Evolutionary conservation across 2,113 vertebrate genomes (phyloP), one percentile per base, ranked within the genome.

Genomic region (Trinectes maculatus): DNA sequence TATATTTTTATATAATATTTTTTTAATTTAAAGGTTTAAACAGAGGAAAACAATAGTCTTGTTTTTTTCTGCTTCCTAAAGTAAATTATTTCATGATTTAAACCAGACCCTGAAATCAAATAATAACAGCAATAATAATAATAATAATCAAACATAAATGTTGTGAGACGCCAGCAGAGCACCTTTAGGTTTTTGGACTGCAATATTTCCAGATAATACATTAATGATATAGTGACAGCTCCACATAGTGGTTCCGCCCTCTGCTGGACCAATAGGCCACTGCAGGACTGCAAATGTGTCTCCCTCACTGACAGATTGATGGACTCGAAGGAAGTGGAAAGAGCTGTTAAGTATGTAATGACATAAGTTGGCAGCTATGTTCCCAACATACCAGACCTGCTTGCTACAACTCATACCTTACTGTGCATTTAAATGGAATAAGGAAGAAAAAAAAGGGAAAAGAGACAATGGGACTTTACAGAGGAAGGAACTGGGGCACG

Each of bases 191-290:
- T 4, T 8, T 5, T 31, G 8, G 29, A 5, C 21, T 0, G 2
- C 33, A 9, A 34, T 56, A 42, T 48, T 25, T 22, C 13, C 4
- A 22, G 5, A 37, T 29, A 28, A 18, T 43, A 15, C 0, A 22
- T 67, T 1, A 12, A n/a, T 44, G n/a, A n/a, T n/a, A 3, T 21
- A 5, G 3, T 5, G 0, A 5, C 1, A 57, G 36, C 47, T 68
- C 3, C n/a, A 51, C 34, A 82, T 8, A 67, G 52, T 33, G 2
- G 36, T 57, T 74, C 43, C 26, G 83, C 87, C 87, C 85, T 89
- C 88, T 90, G 52, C 85, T 88, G 89, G 87, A 46, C 13, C 1
- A 26, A 8, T 1, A 3, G 10, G 57, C 3, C 13, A 46, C 63
- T 77, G 56, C 64, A 82, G 22, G n/a, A 19, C 13, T 4, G 2